Conservation (phyloP, 2,888 invertebrate species). For the Hylaea fasciaria region DNA sequence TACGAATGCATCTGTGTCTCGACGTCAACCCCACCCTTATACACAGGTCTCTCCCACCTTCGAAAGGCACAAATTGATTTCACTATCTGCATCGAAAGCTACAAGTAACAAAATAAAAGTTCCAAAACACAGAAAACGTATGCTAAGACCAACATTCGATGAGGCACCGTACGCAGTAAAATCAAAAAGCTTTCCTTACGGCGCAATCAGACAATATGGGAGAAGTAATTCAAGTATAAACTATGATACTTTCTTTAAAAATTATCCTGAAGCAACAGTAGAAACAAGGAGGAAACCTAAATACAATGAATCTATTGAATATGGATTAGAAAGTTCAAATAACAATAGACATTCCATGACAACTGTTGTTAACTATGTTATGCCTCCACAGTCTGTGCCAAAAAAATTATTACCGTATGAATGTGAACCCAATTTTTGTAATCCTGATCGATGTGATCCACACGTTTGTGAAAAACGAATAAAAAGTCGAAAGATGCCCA, state of each 20-base stretch:
- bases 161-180: slow-evolving; percentile 15
- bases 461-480: slow-evolving; percentile 44
- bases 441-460: slow-evolving; percentile 49
- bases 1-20: background rate
- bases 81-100: slow-evolving; percentile 17
- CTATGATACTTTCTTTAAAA: slow-evolving; percentile 51
- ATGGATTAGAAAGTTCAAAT: slow-evolving; percentile 6
- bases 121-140: slow-evolving; percentile 10
- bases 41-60: background rate
- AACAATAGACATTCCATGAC: slow-evolving; percentile 20
- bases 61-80: slow-evolving; percentile 12
- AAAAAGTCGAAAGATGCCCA: slow-evolving; percentile 19
- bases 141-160: slow-evolving; percentile 2
- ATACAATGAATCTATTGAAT: background rate
- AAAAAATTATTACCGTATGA: slow-evolving; percentile 45
- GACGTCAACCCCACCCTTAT: slow-evolving; percentile 7
- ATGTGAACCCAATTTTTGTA: slow-evolving; percentile 51
- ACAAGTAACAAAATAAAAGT: slow-evolving; percentile 5
- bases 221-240: slow-evolving; percentile 47
- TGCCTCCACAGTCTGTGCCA: slow-evolving; percentile 16
- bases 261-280: slow-evolving; percentile 23
- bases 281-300: slow-evolving; percentile 31
- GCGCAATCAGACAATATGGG: slow-evolving; percentile 36
- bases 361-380: slow-evolving; percentile 19
- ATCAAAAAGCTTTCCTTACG: slow-evolving; percentile 25